A percentile compares a stretch with the other conserved stretches of the same genome.
Evolutionary conservation across 2,797 vertebrate genomes (phyloP).

Genomic region (Xenops minutus): DNA sequence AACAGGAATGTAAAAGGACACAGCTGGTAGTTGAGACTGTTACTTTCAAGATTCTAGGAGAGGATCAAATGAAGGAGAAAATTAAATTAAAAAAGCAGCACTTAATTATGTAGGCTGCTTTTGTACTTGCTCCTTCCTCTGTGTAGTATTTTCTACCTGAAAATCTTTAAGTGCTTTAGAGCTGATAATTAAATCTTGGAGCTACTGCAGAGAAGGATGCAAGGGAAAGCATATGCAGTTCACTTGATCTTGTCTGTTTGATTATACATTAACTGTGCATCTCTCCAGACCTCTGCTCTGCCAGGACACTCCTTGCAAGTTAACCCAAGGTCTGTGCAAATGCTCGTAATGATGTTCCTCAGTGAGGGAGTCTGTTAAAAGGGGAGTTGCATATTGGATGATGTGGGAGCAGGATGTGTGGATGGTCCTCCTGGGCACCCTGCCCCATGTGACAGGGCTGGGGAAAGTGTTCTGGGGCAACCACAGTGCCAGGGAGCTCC

Average conservation of each 20-base stretch:
- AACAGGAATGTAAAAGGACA: not conserved
- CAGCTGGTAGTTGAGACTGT: conserved; percentile 19
- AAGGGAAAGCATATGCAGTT: not conserved
- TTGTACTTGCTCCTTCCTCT: conserved; percentile 49
- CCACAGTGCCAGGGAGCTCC: not conserved
- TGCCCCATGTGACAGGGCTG: not conserved
- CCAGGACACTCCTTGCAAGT: conserved; percentile 10
- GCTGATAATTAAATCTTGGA: conserved; percentile 57
- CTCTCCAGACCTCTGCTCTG: conserved; percentile 27
- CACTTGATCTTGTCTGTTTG: conserved; percentile 43
- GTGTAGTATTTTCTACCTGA: conserved; percentile 56
- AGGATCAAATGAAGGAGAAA: conserved; percentile 67
- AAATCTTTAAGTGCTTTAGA: conserved; percentile 66
- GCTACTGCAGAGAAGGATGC: conserved; percentile 26
- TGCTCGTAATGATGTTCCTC: not conserved
- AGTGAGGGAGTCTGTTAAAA: not conserved
- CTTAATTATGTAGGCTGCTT: conserved; percentile 57
- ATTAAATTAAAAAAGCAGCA: conserved; percentile 67
- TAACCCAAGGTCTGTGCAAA: not conserved
- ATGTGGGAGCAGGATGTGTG: not conserved
- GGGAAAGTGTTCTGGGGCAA: not conserved
- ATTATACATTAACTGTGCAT: conserved; percentile 21
- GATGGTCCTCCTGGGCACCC: not conserved
- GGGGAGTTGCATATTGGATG: not conserved
- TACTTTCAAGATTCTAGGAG: conserved; percentile 43